A percentile compares a stretch with the other conserved stretches of the same genome.
Conservation (phyloP, 2,888 invertebrate genomes). For the Ormyrus rosae region DNA sequence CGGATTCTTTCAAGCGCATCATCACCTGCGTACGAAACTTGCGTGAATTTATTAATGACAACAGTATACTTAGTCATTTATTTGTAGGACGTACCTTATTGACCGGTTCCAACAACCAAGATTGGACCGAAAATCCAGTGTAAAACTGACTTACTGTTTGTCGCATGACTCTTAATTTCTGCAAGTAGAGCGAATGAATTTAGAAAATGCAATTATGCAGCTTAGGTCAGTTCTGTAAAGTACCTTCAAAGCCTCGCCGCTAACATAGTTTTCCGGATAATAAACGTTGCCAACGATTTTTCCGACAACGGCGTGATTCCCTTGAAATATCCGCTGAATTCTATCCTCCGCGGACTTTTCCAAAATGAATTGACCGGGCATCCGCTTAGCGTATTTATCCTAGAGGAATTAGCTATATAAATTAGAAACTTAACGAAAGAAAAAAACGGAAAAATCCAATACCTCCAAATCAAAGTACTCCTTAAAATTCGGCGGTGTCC, state of each 20-base stretch:
- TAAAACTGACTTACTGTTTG: constrained; percentile 63
- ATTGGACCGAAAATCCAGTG: constrained; percentile 66
- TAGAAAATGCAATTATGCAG: too few species aligned
- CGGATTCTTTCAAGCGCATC: constrained; percentile 64
- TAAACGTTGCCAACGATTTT: constrained; percentile 64
- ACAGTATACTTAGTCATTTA: neutral
- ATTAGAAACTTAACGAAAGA: neutral
- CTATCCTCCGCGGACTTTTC: constrained; percentile 56
- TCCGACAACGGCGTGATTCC: constrained; percentile 68
- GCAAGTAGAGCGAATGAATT: neutral
- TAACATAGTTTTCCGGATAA: constrained; percentile 65
- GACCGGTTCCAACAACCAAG: constrained; percentile 68
- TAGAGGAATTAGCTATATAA: constrained; percentile 41
- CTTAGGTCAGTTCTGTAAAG: neutral
- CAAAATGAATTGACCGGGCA: constrained; percentile 60
- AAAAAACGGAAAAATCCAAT: neutral
- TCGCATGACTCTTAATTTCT: constrained; percentile 69
- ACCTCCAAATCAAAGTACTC: constrained; percentile 66
- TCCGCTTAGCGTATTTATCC: constrained; percentile 63
- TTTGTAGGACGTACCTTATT: constrained; percentile 62
- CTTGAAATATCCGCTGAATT: constrained; percentile 59
- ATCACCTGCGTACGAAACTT: constrained; percentile 61
- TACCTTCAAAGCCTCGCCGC: constrained; percentile 64
- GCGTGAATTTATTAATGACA: neutral
- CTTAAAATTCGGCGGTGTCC: constrained; percentile 61